Evolutionary conservation across 2,888 invertebrate genomes (phyloP), one percentile per base, ranked within the genome.

Genomic region (Agonum fuliginosum): DNA sequence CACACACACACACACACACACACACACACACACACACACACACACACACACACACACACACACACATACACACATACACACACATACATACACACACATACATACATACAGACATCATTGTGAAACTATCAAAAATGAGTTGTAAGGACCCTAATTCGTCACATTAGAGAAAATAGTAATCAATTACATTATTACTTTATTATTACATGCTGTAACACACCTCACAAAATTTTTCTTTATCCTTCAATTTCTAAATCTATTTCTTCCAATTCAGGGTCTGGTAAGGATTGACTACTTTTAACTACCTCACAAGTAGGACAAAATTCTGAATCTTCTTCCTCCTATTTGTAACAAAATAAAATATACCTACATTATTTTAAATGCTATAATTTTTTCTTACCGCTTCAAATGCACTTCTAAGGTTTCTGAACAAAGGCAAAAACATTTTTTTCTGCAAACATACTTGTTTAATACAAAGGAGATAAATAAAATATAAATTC

Each of bases 371-470:
- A 48, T 48, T 20, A 19, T 19, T 48, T n/a, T 2, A 1, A 12
- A 6, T 22, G 22, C 8, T n/a, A 4, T 22, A 5, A 8, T 14
- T n/a, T 54, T 54, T 12, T 17, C 46, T 22, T 41, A 41, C 73
- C 34, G 14, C 12, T 30, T 73, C 43, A 41, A 73, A 5, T 43
- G 17, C 22, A 22, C 62, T 24, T 17, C 24, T 24, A 22, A 58
- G 8, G 8, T 20, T 58, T 6, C 41, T 41, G 12, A 37, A 10
- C 0, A 58, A n/a, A 58, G 62, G 24, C 20, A 41, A 1, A 37
- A 62, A 43, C 34, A 58, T 4, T 41, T 41, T 73, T 8, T 10
- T 19, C 58, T 73, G 46, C 12, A 62, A 58, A 6, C 58, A 24
- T 62, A 14, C 20, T 3, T 0, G 2, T 17, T 17, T 34, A 51